Evolutionary conservation across 2,797 vertebrate species (phyloP).

Genomic region (Synanceia verrucosa): DNA sequence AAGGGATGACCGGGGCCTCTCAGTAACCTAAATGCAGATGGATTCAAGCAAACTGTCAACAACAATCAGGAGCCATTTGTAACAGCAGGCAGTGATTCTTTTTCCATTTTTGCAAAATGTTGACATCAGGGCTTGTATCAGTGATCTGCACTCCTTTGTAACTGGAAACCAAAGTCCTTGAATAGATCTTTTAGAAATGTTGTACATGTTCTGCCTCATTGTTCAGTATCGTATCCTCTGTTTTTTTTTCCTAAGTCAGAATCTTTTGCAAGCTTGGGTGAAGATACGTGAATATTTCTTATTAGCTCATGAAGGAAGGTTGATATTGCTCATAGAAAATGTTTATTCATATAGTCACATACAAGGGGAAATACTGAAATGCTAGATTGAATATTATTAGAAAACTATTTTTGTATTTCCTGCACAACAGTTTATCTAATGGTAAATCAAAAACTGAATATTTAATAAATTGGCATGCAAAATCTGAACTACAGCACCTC

Average conservation of each 20-base stretch:
- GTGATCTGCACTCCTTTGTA: background rate
- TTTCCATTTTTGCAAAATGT: constrained; percentile 21
- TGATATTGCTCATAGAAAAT: background rate
- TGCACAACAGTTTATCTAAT: background rate
- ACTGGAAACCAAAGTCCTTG: background rate
- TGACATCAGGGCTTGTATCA: background rate
- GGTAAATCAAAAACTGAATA: background rate
- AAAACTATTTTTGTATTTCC: background rate
- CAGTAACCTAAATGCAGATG: background rate
- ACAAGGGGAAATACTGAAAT: background rate
- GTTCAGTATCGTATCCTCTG: background rate
- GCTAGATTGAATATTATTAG: no score
- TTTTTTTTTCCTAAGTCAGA: background rate
- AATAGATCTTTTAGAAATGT: background rate
- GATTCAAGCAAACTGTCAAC: constrained; percentile 10
- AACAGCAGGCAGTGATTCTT: background rate
- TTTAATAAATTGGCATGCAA: no score
- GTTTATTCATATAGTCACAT: background rate
- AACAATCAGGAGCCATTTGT: constrained; percentile 8
- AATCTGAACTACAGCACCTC: background rate
- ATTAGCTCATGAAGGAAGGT: background rate
- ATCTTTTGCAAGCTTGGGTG: background rate
- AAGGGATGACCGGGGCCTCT: constrained; percentile 6
- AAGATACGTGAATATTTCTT: background rate
- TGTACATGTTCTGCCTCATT: background rate